Evolutionary conservation across 2,113 vertebrate genomes (phyloP).

Genomic region (Crotalus viridis): DNA sequence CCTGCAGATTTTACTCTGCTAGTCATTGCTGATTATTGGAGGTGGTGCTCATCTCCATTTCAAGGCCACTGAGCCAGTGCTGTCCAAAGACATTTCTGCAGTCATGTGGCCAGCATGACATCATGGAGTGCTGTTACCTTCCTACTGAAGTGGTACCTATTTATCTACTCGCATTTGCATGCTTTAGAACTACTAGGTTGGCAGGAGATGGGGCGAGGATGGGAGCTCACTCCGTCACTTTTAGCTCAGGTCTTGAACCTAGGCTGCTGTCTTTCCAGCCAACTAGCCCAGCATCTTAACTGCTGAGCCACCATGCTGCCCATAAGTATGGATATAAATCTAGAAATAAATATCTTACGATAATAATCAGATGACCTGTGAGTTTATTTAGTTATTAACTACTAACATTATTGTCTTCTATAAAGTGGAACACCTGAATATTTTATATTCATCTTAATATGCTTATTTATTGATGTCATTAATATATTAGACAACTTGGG

Average conservation of each 20-base stretch:
- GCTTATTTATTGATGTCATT: neutral
- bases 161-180: neutral
- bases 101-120: neutral
- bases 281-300: neutral
- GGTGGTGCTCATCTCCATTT: neutral
- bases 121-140: neutral
- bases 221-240: neutral
- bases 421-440: neutral
- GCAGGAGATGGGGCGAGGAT: neutral
- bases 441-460: neutral
- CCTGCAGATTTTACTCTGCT: neutral
- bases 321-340: neutral
- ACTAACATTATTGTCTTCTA: neutral
- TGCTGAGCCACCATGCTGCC: neutral
- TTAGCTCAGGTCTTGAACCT: neutral
- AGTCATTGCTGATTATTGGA: neutral
- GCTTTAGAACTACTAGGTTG: neutral
- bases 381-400: neutral
- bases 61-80: neutral
- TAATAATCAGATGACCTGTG: neutral
- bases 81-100: neutral
- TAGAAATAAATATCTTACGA: neutral
- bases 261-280: neutral
- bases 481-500: neutral
- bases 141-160: neutral